A percentile compares a stretch with the other conserved stretches of the same genome.
These are phyloP conservation scores for Eulimnadia texana DNA, from an alignment of 1,140 invertebrate genomes.

Conservation along the genomic window DNA sequence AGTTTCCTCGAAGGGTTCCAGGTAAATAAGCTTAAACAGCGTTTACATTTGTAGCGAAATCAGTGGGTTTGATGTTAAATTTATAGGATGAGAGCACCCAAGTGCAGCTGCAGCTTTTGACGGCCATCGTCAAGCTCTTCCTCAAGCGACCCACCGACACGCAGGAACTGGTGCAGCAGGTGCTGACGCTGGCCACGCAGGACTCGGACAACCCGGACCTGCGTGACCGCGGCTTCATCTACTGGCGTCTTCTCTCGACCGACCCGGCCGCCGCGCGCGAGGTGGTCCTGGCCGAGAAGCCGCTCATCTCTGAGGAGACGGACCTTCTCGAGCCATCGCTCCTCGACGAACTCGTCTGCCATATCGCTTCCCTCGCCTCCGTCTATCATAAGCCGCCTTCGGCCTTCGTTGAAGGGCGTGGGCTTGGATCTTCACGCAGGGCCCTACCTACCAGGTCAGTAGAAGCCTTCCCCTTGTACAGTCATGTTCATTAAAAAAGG, in stretches of 20 bases:
- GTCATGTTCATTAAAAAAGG: no score
- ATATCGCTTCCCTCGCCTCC: constrained; percentile 94
- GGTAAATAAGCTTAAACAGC: background rate
- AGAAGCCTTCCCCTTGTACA: no score
- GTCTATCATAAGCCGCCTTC: constrained; percentile 99
- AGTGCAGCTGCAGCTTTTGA: constrained; percentile 91
- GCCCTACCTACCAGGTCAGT: background rate
- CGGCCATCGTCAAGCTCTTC: constrained; percentile 97
- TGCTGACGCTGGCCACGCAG: constrained; percentile 34
- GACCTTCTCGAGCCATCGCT: constrained; percentile 95
- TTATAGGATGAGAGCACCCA: constrained; percentile 87
- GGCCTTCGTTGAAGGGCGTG: constrained; percentile 85
- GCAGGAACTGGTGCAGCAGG: constrained; percentile 87
- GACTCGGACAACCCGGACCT: constrained; percentile 99
- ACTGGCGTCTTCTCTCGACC: constrained; percentile 95
- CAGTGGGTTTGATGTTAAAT: background rate
- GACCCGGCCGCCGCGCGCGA: constrained; percentile 98
- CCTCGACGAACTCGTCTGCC: constrained; percentile 95
- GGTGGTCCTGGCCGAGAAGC: constrained; percentile 98
- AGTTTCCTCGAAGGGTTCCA: constrained; percentile 99
- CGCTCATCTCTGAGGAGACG: constrained; percentile 97
- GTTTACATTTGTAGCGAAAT: background rate
- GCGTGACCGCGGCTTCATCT: constrained; percentile 96
- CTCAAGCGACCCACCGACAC: constrained; percentile 95
- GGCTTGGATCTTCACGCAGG: constrained; percentile 18